Evolutionary conservation across 2,113 vertebrate genomes (phyloP).

Genomic region (Urocolius indicus): DNA sequence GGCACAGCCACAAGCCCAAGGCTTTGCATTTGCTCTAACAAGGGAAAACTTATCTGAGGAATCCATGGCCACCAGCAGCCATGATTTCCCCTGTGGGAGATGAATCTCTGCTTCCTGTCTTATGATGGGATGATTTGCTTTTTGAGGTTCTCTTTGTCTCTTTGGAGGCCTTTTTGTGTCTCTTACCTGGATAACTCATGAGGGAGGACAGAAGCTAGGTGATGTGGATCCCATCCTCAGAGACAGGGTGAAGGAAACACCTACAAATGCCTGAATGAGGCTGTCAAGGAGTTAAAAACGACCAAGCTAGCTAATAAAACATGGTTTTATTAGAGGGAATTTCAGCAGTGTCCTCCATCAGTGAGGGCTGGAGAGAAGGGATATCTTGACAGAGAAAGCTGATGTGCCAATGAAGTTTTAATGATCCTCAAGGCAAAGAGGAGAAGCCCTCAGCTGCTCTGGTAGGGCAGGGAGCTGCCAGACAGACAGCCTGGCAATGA

Average conservation of each 20-base stretch:
- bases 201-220: background rate
- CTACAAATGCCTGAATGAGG: background rate
- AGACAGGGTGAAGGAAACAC: background rate
- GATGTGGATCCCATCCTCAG: background rate
- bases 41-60: background rate
- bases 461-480: background rate
- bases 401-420: background rate
- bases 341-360: background rate
- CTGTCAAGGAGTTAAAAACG: background rate
- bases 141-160: background rate
- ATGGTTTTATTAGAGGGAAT: accelerated
- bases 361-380: background rate
- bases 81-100: background rate
- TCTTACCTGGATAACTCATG: accelerated
- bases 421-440: background rate
- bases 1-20: background rate
- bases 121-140: background rate
- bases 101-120: background rate
- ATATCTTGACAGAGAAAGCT: background rate
- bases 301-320: background rate
- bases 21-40: background rate
- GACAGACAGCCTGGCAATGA: background rate
- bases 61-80: accelerated
- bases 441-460: background rate
- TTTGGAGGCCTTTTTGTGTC: background rate